These are phyloP conservation scores for Steatocranus sp. DNA, from an alignment of 2,797 vertebrate genomes.

Conservation along the genomic window DNA sequence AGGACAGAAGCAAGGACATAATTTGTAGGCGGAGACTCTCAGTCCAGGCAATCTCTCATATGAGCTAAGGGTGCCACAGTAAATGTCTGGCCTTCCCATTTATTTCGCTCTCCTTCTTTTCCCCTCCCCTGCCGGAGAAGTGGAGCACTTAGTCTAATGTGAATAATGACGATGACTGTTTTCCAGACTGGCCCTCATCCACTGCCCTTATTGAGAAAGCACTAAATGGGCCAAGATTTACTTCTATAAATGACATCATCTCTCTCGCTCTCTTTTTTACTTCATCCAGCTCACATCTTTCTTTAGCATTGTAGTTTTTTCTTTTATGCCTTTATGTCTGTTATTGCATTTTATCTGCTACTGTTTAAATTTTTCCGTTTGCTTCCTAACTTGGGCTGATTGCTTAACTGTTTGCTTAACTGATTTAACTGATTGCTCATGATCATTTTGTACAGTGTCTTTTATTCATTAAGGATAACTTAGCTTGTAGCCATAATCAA, in stretches of 20 bases:
- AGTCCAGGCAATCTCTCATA: conserved; percentile 27
- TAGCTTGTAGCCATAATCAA: background rate
- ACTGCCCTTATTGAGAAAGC: conserved; percentile 41
- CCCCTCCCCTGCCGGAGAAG: conserved; percentile 7
- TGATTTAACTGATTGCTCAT: background rate
- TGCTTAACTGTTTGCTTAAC: background rate
- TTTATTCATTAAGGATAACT: background rate
- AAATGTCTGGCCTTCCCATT: conserved; percentile 54
- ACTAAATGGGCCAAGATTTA: conserved; percentile 55
- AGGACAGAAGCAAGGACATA: conserved; percentile 31
- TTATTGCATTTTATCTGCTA: background rate
- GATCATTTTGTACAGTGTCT: background rate
- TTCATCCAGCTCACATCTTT: background rate
- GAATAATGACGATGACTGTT: conserved; percentile 42
- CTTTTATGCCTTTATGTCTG: background rate
- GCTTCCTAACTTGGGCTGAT: background rate
- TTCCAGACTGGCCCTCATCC: conserved; percentile 28
- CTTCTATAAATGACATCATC: conserved; percentile 45
- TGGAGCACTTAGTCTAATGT: conserved; percentile 62
- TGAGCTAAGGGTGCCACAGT: conserved; percentile 50
- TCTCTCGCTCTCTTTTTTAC: background rate
- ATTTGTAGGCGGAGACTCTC: conserved; percentile 23
- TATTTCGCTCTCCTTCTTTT: conserved; percentile 1
- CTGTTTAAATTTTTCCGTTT: background rate
- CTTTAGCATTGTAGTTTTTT: background rate